Base-by-base conservation (phyloP, 2,113 vertebrate genomes). In the Oryzias curvinotus region DNA sequence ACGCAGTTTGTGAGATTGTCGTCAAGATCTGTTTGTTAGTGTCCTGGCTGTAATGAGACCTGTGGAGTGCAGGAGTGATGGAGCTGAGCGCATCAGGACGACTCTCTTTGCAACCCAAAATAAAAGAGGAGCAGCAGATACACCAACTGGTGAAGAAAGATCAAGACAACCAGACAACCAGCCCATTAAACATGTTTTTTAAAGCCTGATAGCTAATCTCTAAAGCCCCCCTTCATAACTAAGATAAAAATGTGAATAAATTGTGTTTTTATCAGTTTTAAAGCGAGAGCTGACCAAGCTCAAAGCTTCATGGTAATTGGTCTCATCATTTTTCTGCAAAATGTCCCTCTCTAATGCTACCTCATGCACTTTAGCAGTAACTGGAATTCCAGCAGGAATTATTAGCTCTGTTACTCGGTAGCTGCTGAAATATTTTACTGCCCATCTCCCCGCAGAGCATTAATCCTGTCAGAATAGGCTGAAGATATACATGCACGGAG, bases 11-110 rank as follows among this genome's bases (percentile, higher is more conserved):
- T 59, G 54, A 26, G 66, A 73, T 68, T 73, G 67, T 64, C 76
- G 42, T 81, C 73, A 70, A 83, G 77, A 81, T 86, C 71, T 87
- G 82, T 86, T 87, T 88, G 85, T 84, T 76, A 74, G 70, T 68
- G 81, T 68, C 78, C 76, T 21, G 54, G 59, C 73, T 69, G 58
- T 87, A 87, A 88, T 88, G 84, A 89, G 86, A 83, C 73, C 74
- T 73, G 76, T 80, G 77, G 79, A 77, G 70, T 65, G 45, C 14
- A 49, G 53, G 50, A 62, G 65, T 72, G 78, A 89, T 82, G 75
- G 72, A 90, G 77, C 30, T 66, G 73, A 80, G 72, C 71, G 82
- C 74, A 80, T 80, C 78, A 78, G 65, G 57, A 73, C 52, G 47
- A 53, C 54, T 1, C 56, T 21, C 47, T 41, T 50, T 25, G 7